Evolutionary conservation across 2,888 invertebrate species (phyloP), one percentile per base, ranked within the genome.

Genomic region (Phorcus lineatus): DNA sequence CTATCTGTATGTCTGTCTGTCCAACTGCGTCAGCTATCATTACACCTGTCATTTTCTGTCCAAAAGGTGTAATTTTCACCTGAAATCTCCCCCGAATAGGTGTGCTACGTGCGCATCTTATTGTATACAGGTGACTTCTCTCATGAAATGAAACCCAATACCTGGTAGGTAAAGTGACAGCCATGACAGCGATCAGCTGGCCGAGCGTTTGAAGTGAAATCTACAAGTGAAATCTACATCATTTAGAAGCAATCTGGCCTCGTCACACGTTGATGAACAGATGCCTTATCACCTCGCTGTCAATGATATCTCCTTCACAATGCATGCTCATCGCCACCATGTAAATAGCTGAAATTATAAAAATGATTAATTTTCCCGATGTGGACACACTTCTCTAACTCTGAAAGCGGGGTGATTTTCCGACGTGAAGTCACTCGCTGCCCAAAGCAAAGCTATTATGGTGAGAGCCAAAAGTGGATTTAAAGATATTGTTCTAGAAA

Each of bases 281-380:
- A 62, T 62, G 24, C 28, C 62, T 24, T 62, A 62, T 62, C 62
- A 28, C 62, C 62, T 28, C 28, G 24, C 28, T 22, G 62, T 62
- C 62, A 62, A 24, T 62, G 62, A 62, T 62, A 62, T 24, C 62
- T 28, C 62, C 28, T 1, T 28, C 24, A 62, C 62, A 62, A 62
- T 62, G 28, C 62, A 24, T 16, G 24, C 62, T 62, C 62, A 28
- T 28, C 24, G 28, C 17, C 24, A 28, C 28, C 28, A 28, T 28
- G 28, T 62, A 62, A 62, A 62, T 62, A 62, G 62, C 62, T 28
- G 62, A 62, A 62, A 62, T 62, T 62, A 62, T 62, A 24, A 62
- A 62, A 22, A 62, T n/a, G 62, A 62, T 24, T 62, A 62, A 62
- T 62, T 62, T 62, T 13, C 62, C 62, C n/a, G 28, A 28, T 28